Evolutionary conservation across 1,140 invertebrate species (phyloP).

Genomic region (Philotrypesis tridentata): DNA sequence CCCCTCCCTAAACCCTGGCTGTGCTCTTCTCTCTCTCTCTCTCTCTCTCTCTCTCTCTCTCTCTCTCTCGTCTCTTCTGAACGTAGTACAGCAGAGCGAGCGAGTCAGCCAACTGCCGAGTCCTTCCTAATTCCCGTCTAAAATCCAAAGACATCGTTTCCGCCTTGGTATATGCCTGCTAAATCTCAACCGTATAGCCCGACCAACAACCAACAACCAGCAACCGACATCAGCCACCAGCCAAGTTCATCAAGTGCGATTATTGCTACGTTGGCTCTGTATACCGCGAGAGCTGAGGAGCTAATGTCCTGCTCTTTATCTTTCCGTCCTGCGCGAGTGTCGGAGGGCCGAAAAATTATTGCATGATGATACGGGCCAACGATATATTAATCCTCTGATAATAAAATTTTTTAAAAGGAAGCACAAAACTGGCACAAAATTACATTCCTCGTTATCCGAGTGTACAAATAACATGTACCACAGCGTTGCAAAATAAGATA

Average conservation of each 20-base stretch:
- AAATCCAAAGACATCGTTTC: background rate
- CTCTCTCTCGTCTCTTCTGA: background rate
- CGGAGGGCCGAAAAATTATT: too few relatives aligned
- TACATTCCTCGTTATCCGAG: too few relatives aligned
- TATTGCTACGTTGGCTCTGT: slow-evolving; percentile 10
- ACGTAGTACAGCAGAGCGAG: background rate
- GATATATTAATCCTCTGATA: too few relatives aligned
- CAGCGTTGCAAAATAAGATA: too few relatives aligned
- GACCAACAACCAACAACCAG: too few relatives aligned
- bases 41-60: background rate
- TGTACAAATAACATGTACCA: too few relatives aligned
- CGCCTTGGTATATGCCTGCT: background rate
- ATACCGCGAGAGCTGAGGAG: too few relatives aligned
- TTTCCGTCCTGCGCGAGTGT: too few relatives aligned
- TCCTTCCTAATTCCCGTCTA: slow-evolving; percentile 12
- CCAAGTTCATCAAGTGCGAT: slow-evolving; percentile 8
- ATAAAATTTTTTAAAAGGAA: too few relatives aligned
- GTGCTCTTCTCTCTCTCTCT: background rate
- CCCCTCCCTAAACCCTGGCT: too few relatives aligned
- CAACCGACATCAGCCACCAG: background rate
- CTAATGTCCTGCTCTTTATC: slow-evolving; percentile 10
- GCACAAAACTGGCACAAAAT: too few relatives aligned
- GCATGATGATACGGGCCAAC: too few relatives aligned
- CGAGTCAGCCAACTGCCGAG: slow-evolving; percentile 1
- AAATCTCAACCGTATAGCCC: slow-evolving; percentile 4